Evolutionary conservation across 2,797 vertebrate genomes (phyloP), one percentile per base, ranked within the genome.

Genomic region (Chloroceryle amazona): DNA sequence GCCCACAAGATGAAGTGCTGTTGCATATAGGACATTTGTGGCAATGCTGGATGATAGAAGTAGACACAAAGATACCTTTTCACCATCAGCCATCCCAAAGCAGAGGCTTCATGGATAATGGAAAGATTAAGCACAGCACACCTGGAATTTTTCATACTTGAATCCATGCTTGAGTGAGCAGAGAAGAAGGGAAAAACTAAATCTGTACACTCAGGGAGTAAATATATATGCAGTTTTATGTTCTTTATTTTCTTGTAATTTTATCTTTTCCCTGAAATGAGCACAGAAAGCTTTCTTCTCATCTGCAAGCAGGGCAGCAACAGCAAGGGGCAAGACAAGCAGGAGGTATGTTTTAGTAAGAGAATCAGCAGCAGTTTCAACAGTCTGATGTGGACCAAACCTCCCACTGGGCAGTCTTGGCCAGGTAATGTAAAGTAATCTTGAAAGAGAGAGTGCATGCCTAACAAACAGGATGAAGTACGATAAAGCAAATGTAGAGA

Each of bases 11-110:
- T 0, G 0, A 6, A 31, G 15, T 3, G 17, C 12, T 41, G 28
- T 3, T 42, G 3, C 10, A 9, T 2, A 10, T 7, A 18, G 41
- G 25, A 13, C 0, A 0, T 29, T 41, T 37, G 13, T 6, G 11
- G 9, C 18, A 37, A 67, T 66, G 31, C 15, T 0, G 1, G 28
- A 18, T 2, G 1, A 15, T 18, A 62, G 28, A 4, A 52, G 14
- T 20, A 29, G 22, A 22, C 2, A 5, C 16, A 21, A 74, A 4
- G 4, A 13, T 26, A 2, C 8, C 1, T 44, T 84, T 44, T 13
- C 13, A 57, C 10, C 8, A 65, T 31, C 46, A 68, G 8, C 31
- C 31, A 29, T 26, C 22, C 11, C 25, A 72, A 15, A 84, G 31
- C 41, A 84, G 33, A 55, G 33, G 7, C 9, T 84, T 10, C 6